These are phyloP conservation scores for Carapus acus DNA, from an alignment of 2,797 vertebrate species.

Conservation along the genomic window DNA sequence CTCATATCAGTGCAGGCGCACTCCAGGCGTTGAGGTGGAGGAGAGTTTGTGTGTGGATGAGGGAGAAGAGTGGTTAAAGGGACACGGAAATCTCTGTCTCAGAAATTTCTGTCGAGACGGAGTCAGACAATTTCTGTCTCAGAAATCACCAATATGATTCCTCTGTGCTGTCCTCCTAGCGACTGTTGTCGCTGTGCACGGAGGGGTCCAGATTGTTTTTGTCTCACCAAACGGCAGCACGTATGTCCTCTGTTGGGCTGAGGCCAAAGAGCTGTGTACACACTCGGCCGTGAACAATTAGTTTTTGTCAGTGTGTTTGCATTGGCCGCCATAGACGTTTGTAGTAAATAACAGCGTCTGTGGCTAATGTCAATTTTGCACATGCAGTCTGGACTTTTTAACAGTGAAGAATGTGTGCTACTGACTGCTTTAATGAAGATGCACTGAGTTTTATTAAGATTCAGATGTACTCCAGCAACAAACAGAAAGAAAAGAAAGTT, in stretches of 20 bases:
- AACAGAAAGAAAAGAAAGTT: too few relatives aligned
- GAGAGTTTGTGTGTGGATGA: slow-evolving; percentile 48
- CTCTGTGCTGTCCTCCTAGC: slow-evolving; percentile 40
- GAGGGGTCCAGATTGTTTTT: slow-evolving; percentile 35
- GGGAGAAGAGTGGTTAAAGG: slow-evolving; percentile 38
- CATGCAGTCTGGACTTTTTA: too few relatives aligned
- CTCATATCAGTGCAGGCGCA: slow-evolving; percentile 38
- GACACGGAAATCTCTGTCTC: too few relatives aligned
- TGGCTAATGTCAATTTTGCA: slow-evolving; percentile 10
- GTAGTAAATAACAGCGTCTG: slow-evolving; percentile 4
- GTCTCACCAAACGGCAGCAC: slow-evolving; percentile 36
- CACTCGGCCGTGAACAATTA: slow-evolving; percentile 9
- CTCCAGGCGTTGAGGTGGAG: slow-evolving; percentile 18
- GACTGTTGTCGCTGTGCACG: slow-evolving; percentile 33
- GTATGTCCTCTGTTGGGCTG: slow-evolving; percentile 32
- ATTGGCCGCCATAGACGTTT: too few relatives aligned
- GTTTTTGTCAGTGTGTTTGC: too few relatives aligned
- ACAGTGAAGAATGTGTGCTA: too few relatives aligned
- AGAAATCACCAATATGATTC: slow-evolving; percentile 57
- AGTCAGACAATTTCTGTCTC: too few relatives aligned
- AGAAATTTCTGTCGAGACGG: too few relatives aligned
- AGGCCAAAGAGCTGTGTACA: slow-evolving; percentile 37
- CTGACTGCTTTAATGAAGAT: too few relatives aligned
- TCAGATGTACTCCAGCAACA: too few relatives aligned
- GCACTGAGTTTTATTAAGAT: too few relatives aligned